These are phyloP conservation scores for Aphelenchoides besseyi DNA, from an alignment of 1,140 invertebrate species.

Conservation along the genomic window DNA sequence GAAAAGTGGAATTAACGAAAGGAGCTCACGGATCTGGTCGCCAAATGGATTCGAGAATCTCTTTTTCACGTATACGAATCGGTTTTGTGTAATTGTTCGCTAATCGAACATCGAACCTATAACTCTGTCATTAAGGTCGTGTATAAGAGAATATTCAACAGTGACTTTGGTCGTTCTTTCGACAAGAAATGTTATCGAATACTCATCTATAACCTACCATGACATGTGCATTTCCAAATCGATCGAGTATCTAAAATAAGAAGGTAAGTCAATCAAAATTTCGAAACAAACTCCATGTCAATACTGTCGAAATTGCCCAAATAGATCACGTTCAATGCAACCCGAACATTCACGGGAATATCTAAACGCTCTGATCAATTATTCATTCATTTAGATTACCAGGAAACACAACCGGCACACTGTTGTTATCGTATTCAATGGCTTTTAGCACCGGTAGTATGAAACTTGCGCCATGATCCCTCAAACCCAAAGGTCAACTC, in stretches of 20 bases:
- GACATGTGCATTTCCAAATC: conserved; percentile 54
- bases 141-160: too few relatives aligned
- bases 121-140: too few relatives aligned
- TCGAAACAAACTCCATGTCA: too few relatives aligned
- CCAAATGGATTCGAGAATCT: conserved; percentile 58
- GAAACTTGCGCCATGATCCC: conserved; percentile 58
- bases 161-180: neutral
- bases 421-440: conserved; percentile 58
- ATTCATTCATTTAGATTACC: conserved; percentile 29
- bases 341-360: conserved; percentile 53
- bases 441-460: conserved; percentile 55
- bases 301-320: conserved; percentile 57
- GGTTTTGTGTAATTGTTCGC: conserved; percentile 61
- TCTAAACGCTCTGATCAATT: conserved; percentile 40
- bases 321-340: conserved; percentile 56
- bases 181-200: neutral
- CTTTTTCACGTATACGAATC: conserved; percentile 54
- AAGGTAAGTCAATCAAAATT: too few relatives aligned
- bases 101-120: conserved; percentile 48
- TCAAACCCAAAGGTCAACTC: neutral
- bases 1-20: conserved; percentile 33
- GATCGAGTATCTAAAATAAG: conserved; percentile 54
- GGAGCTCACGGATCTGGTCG: conserved; percentile 54
- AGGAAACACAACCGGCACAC: conserved; percentile 52
- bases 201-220: too few relatives aligned